Evolutionary conservation across 2,113 vertebrate species (phyloP).

Genomic region (Thomomys bottae): DNA sequence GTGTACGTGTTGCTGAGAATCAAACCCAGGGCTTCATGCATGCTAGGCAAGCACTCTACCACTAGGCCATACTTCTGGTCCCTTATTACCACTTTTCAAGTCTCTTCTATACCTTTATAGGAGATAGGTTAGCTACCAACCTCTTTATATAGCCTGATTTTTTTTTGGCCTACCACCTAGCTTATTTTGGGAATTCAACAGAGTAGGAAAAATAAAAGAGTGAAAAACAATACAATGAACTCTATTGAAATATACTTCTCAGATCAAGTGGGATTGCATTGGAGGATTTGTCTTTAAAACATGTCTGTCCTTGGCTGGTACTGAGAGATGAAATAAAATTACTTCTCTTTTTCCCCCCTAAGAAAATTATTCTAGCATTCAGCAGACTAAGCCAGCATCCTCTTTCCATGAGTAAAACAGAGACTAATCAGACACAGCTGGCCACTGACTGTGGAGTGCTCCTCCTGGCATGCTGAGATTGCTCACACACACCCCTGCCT

Average conservation of each 20-base stretch:
- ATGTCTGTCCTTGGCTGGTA: not conserved
- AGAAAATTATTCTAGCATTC: conserved; percentile 22
- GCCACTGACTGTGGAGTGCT: not conserved
- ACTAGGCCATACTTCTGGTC: no score
- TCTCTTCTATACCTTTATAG: not conserved
- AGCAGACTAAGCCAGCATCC: not conserved
- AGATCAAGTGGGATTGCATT: not conserved
- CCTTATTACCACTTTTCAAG: conserved; percentile 33
- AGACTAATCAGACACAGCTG: not conserved
- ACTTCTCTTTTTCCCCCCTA: conserved; percentile 20
- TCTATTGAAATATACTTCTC: not conserved
- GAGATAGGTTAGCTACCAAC: not conserved
- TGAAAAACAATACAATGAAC: conserved; percentile 6
- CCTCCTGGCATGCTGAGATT: not conserved
- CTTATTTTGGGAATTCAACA: conserved; percentile 52
- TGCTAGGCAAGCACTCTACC: no score
- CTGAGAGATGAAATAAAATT: conserved; percentile 30
- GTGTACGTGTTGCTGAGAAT: no score
- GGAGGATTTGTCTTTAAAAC: not conserved
- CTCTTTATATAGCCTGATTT: conserved; percentile 30
- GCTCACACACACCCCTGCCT: no score
- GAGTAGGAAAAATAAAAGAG: conserved; percentile 41
- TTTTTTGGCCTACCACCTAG: conserved; percentile 42
- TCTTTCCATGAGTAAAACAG: not conserved
- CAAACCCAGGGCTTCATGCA: no score